Evolutionary conservation across 2,888 invertebrate species (phyloP), one percentile per base, ranked within the genome.

Genomic region (Torymus tubicola): DNA sequence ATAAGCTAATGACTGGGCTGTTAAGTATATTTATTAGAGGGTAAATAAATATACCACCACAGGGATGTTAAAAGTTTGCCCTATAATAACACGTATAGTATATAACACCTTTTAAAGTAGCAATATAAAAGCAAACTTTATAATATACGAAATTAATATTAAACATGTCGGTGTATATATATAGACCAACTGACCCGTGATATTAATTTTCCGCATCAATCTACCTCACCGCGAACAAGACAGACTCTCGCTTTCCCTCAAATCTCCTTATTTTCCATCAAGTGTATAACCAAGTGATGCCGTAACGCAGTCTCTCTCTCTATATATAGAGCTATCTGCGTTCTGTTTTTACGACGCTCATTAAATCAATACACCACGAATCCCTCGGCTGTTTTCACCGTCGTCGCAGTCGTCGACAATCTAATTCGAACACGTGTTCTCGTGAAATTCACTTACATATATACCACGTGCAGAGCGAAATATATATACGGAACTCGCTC

Each of bases 341-440:
- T 10, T 16, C 4, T 63, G 69, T 8, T 61, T 61, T 63, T 12
- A 60, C 21, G 16, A 52, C 0, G 14, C 24, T 67, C 72, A 57
- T 72, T 74, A 74, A 79, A 69, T 73, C 68, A 64, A 57, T 58
- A 53, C 58, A 53, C 67, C 18, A n/a, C 31, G n/a, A 57, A 68
- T 61, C 14, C 72, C 13, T 73, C 42, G 42, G 42, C 2, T 1
- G 21, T 21, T 16, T 73, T 21, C 67, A 60, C 57, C 31, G 14
- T n/a, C n/a, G n/a, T n/a, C n/a, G n/a, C n/a, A n/a, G n/a, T n/a
- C n/a, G n/a, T 31, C 31, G 21, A 42, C 16, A 70, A 67, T 67
- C 55, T 42, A 67, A 80, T 80, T 76, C 61, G 57, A 53, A 76
- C 80, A 76, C 80, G 71, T 76, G 71, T 76, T 58, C 18, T 14